Evolutionary conservation across 1,140 invertebrate genomes (phyloP).

Genomic region (Pteromalus puparum): DNA sequence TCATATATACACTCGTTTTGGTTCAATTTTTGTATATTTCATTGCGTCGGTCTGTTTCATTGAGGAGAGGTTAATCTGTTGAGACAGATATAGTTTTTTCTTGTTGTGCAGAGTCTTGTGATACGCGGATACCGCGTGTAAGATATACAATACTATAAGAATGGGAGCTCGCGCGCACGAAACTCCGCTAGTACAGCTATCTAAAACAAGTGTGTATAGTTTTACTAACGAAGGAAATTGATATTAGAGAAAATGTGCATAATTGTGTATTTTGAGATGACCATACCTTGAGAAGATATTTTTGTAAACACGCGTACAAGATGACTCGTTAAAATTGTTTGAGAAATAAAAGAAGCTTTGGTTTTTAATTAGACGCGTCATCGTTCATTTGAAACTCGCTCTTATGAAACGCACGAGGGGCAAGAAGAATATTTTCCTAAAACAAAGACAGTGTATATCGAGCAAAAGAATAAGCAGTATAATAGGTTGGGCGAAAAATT

Average conservation of each 20-base stretch:
- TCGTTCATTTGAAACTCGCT: no score
- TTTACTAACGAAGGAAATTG: conserved; percentile 13
- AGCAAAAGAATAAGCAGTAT: no score
- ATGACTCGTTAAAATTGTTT: neutral
- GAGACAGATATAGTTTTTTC: no score
- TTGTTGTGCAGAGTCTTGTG: neutral
- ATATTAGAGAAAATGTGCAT: conserved; percentile 14
- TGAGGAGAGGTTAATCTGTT: neutral
- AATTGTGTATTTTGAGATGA: conserved; percentile 29
- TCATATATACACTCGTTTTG: neutral
- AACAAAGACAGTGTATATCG: neutral
- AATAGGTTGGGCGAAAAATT: neutral
- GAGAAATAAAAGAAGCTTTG: no score
- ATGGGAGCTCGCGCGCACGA: no score
- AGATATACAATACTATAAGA: no score
- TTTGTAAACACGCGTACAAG: conserved; percentile 16
- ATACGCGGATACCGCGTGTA: no score
- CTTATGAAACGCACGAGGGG: no score
- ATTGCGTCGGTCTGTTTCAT: neutral
- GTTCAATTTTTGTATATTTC: neutral
- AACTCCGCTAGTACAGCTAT: no score
- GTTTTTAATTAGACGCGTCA: no score
- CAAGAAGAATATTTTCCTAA: conserved; percentile 25
- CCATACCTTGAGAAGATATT: conserved; percentile 20
- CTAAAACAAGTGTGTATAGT: neutral